These are phyloP conservation scores for Bolborhynchus lineola DNA, from an alignment of 2,113 vertebrate genomes.

Conservation along the genomic window DNA sequence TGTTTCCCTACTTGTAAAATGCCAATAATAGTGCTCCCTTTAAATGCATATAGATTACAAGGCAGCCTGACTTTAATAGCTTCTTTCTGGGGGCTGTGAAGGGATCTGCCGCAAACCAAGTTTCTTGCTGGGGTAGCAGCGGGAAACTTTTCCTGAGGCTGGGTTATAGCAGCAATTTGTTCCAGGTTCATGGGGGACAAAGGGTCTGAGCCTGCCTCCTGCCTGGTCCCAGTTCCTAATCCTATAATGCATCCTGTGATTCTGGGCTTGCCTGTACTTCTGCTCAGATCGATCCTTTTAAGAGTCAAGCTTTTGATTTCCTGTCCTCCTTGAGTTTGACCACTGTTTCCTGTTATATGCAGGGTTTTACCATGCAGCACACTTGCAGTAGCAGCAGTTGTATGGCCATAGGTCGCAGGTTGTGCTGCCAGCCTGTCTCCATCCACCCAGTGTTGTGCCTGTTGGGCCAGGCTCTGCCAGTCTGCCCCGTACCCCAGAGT, in stretches of 20 bases:
- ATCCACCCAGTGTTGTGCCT: accelerated
- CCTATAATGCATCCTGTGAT: background rate
- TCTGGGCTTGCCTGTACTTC: background rate
- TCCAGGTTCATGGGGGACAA: background rate
- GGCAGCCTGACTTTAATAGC: background rate
- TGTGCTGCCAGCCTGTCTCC: background rate
- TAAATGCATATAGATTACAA: background rate
- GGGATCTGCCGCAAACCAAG: background rate
- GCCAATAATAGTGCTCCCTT: background rate
- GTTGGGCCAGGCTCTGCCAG: background rate
- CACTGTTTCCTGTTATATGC: conserved; percentile 59
- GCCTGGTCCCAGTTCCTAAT: background rate
- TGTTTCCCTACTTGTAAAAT: background rate
- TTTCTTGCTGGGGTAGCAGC: background rate
- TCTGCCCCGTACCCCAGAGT: accelerated
- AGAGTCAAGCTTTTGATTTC: background rate
- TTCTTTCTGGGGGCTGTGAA: background rate
- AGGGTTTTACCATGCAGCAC: background rate
- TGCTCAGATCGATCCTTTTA: background rate
- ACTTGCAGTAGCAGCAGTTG: conserved; percentile 2
- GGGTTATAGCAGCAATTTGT: background rate
- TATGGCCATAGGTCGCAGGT: background rate
- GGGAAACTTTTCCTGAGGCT: conserved; percentile 8
- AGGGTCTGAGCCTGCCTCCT: background rate
- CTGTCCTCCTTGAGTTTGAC: conserved; percentile 22